Conservation (phyloP, 2,888 invertebrate species). For the Orchestes rusci region DNA sequence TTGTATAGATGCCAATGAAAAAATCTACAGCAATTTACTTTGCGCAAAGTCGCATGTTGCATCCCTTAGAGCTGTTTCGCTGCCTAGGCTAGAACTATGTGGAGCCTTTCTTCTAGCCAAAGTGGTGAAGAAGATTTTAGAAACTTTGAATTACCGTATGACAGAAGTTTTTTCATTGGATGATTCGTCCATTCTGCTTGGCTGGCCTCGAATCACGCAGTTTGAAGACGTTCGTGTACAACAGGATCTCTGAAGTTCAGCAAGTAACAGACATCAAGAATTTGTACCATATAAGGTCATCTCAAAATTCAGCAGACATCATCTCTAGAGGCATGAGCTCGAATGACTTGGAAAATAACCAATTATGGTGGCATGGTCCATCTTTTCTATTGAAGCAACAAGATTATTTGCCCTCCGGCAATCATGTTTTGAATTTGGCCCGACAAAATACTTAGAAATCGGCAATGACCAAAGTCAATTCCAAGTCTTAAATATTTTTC, state of each 20-base stretch:
- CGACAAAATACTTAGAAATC: neutral
- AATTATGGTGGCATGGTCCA: slow-evolving; percentile 17
- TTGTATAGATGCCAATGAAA: neutral
- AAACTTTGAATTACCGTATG: neutral
- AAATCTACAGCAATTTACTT: neutral
- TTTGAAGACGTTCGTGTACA: slow-evolving; percentile 1
- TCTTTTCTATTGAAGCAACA: neutral
- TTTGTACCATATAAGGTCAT: neutral
- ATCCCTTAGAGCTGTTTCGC: neutral
- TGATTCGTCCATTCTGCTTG: slow-evolving; percentile 19
- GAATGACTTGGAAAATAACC: neutral
- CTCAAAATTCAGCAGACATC: slow-evolving; percentile 5
- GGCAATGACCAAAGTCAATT: neutral
- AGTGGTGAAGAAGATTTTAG: neutral
- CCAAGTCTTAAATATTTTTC: neutral
- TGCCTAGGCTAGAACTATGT: slow-evolving; percentile 2
- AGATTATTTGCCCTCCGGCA: slow-evolving; percentile 1
- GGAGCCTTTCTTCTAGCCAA: neutral
- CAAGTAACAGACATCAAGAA: neutral
- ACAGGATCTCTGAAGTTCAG: neutral
- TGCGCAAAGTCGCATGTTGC: slow-evolving; percentile 3
- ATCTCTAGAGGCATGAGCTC: slow-evolving; percentile 14
- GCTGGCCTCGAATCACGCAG: slow-evolving; percentile 3
- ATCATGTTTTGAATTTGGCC: neutral
- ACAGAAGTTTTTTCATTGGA: slow-evolving; percentile 1